A percentile compares a stretch with the other conserved stretches of the same genome.
Evolutionary conservation across 2,113 vertebrate genomes (phyloP).

Genomic region (Addax nasomaculatus): DNA sequence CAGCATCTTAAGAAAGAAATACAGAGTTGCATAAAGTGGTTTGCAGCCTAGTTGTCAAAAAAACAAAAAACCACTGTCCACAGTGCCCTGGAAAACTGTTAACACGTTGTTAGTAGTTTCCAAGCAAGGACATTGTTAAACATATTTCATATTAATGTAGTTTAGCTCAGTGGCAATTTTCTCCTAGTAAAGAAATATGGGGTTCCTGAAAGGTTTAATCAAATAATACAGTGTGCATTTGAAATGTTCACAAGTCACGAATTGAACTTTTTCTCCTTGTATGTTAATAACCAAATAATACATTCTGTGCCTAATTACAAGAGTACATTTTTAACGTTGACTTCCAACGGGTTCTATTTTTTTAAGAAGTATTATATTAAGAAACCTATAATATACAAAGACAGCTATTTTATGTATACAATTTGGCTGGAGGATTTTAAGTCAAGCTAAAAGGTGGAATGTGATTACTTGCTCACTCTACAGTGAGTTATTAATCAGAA

Average conservation of each 20-base stretch:
- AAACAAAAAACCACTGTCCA: conserved; percentile 11
- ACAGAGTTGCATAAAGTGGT: not conserved
- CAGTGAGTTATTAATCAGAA: conserved; percentile 32
- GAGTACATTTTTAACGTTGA: not conserved
- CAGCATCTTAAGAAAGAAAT: not conserved
- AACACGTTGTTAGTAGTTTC: conserved; percentile 45
- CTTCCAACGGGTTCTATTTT: not conserved
- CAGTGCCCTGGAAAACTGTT: conserved; percentile 29
- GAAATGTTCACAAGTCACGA: conserved; percentile 28
- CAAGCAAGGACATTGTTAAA: conserved; percentile 37
- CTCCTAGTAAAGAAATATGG: conserved; percentile 45
- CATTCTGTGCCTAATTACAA: not conserved
- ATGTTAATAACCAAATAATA: conserved; percentile 21
- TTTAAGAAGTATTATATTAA: not conserved
- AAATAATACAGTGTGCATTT: conserved; percentile 29
- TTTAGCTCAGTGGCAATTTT: conserved; percentile 27
- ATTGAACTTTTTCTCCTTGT: conserved; percentile 12
- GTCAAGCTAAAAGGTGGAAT: not conserved
- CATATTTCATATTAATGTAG: conserved; percentile 55
- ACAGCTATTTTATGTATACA: not conserved
- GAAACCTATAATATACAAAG: not conserved
- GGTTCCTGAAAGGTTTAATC: conserved; percentile 48
- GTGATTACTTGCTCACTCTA: not conserved
- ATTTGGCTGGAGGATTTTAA: conserved; percentile 22
- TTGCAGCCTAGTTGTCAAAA: not conserved